phyloP scores from a whole-genome alignment of 2,888 invertebrate genomes.

The Nysson spinosus region DNA sequence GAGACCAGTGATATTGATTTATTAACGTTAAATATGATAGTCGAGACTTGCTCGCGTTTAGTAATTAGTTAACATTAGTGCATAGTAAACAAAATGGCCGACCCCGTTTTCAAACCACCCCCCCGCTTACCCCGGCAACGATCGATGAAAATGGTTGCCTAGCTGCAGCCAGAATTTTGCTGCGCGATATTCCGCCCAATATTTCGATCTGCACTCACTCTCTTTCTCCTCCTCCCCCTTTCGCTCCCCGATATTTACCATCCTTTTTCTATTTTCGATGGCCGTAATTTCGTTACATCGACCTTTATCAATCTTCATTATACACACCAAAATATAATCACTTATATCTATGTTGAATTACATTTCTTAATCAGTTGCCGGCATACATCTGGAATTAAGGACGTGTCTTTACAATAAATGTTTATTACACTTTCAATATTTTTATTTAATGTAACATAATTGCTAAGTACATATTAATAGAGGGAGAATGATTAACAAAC shows the following conservation, averaged over 20 bases:
- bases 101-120: slow-evolving; percentile 47
- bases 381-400: no score
- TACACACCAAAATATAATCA: no score
- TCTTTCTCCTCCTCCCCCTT: not conserved
- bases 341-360: not conserved
- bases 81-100: slow-evolving; percentile 53
- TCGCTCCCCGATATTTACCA: slow-evolving; percentile 3
- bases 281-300: slow-evolving; percentile 36
- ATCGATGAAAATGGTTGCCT: slow-evolving; percentile 60
- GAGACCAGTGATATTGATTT: no score
- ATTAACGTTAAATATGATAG: no score
- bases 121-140: slow-evolving; percentile 34
- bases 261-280: slow-evolving; percentile 36
- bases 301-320: no score
- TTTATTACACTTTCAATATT: no score
- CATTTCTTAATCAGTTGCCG: not conserved
- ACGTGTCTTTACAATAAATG: no score
- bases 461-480: no score
- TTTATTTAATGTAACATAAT: no score
- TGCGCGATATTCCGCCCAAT: slow-evolving; percentile 48
- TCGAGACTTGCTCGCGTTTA: slow-evolving; percentile 49
- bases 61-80: slow-evolving; percentile 51
- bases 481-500: no score
- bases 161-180: slow-evolving; percentile 57
- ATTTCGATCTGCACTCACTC: slow-evolving; percentile 44